Evolutionary conservation across 2,797 vertebrate species (phyloP), one percentile per base, ranked within the genome.

Genomic region (Channa striata): DNA sequence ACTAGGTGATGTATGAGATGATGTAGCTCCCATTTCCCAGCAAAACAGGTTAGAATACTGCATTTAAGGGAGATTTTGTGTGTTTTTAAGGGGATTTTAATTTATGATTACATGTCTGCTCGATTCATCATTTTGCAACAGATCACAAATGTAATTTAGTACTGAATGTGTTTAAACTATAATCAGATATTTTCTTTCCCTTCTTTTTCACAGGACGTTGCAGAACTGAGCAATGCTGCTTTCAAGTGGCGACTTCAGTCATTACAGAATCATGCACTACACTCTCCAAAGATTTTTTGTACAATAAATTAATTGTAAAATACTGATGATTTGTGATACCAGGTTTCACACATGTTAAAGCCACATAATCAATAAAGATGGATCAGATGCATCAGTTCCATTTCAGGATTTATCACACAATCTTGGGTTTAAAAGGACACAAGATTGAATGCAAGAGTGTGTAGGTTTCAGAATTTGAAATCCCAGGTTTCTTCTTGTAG

Each of bases 201-300:
- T 21, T 17, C 6, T 50, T 13, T 34, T 37, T 43, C 23, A 7
- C 57, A 53, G 11, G 21, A 54, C 2, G 12, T 8, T 48, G 0
- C 19, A 46, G 11, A 21, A 51, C 17, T 65, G 57, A 59, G 33
- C 57, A 63, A 70, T 62, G 47, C 64, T 70, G 80, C 76, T 5
- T 0, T 1, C 72, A 63, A 63, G 68, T 76, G 69, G 81, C 23
- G 14, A 60, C 30, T 63, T 25, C 0, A 17, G 49, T 36, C 33
- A 72, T 2, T 76, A 64, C 59, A 72, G 51, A 48, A 20, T 36
- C 17, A 16, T 46, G 39, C 2, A 16, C 2, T 17, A 8, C n/a
- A n/a, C 11, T 40, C 2, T 54, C 2, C 48, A 40, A 5, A 19
- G 10, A 4, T 13, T 12, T 19, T 7, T 14, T n/a, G 7, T 16